phyloP scores from a whole-genome alignment of 2,113 vertebrate species.

The Bothrops jararaca region DNA sequence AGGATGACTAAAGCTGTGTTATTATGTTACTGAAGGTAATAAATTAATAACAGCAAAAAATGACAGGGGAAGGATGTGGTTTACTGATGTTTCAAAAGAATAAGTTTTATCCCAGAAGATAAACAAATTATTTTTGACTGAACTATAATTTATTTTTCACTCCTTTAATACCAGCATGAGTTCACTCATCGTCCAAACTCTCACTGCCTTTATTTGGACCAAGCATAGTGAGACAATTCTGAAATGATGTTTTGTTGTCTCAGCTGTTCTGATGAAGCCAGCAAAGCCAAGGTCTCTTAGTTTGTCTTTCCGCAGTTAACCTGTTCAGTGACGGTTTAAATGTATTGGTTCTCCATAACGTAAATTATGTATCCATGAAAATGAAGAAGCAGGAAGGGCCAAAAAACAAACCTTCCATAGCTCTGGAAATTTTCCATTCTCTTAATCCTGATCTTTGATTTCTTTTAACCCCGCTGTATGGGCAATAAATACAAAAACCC shows the following conservation, averaged over 20 bases:
- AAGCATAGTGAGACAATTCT: slow-evolving; percentile 15
- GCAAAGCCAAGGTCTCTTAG: slow-evolving; percentile 17
- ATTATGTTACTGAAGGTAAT: not conserved
- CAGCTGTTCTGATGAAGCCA: slow-evolving; percentile 25
- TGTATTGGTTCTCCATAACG: not conserved
- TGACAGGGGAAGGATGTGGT: not conserved
- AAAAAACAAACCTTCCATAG: not conserved
- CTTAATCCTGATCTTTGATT: not conserved
- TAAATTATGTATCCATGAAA: not conserved
- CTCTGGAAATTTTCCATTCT: not conserved
- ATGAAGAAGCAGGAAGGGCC: not conserved
- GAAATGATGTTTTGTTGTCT: slow-evolving; percentile 9
- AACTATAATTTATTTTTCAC: slow-evolving; percentile 27
- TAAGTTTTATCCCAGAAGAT: not conserved
- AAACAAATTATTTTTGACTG: slow-evolving; percentile 13
- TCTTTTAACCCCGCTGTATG: not conserved
- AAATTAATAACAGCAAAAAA: not conserved
- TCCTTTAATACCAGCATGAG: slow-evolving; percentile 18
- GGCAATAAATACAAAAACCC: not conserved
- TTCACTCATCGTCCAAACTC: slow-evolving; percentile 14
- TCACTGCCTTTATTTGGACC: slow-evolving; percentile 10
- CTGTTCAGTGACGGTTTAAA: not conserved
- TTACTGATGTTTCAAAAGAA: not conserved
- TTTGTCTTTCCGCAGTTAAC: slow-evolving; percentile 25
- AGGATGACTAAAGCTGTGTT: not conserved